phyloP scores from a whole-genome alignment of 2,113 vertebrate genomes.

The Cyprinus carpio region DNA sequence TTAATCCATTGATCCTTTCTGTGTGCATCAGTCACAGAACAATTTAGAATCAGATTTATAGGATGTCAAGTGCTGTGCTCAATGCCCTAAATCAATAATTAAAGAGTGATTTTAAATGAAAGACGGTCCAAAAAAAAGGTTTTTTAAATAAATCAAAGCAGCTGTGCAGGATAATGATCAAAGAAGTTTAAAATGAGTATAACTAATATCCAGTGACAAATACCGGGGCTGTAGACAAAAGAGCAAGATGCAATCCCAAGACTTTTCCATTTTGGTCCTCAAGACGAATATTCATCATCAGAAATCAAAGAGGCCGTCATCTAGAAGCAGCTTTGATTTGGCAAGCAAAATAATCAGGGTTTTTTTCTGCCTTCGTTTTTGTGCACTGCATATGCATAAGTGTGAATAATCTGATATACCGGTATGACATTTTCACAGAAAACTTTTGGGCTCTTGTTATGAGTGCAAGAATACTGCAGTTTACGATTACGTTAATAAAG shows the following conservation, averaged over 20 bases:
- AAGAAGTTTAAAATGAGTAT: background rate
- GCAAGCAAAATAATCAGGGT: background rate
- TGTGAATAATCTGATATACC: slow-evolving; percentile 6
- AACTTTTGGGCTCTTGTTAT: background rate
- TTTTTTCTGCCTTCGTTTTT: background rate
- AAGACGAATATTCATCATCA: background rate
- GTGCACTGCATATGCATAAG: background rate
- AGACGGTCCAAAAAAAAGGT: slow-evolving; percentile 39
- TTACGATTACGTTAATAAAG: background rate
- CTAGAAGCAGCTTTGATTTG: background rate
- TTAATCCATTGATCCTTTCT: slow-evolving; percentile 87
- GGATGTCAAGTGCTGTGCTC: slow-evolving; percentile 78
- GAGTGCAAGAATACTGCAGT: background rate
- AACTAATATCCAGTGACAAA: slow-evolving; percentile 20
- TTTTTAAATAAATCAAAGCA: slow-evolving; percentile 21
- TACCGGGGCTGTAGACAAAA: background rate
- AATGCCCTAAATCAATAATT: slow-evolving; percentile 73
- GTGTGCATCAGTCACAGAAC: slow-evolving; percentile 77
- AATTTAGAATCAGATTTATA: slow-evolving; percentile 81
- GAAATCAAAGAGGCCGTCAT: background rate
- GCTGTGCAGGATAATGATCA: slow-evolving; percentile 5
- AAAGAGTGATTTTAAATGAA: slow-evolving; percentile 70
- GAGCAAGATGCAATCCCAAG: background rate
- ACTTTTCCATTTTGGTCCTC: background rate
- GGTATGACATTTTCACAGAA: background rate